phyloP scores from a whole-genome alignment of 2,113 vertebrate species.

The Zootoca vivipara region DNA sequence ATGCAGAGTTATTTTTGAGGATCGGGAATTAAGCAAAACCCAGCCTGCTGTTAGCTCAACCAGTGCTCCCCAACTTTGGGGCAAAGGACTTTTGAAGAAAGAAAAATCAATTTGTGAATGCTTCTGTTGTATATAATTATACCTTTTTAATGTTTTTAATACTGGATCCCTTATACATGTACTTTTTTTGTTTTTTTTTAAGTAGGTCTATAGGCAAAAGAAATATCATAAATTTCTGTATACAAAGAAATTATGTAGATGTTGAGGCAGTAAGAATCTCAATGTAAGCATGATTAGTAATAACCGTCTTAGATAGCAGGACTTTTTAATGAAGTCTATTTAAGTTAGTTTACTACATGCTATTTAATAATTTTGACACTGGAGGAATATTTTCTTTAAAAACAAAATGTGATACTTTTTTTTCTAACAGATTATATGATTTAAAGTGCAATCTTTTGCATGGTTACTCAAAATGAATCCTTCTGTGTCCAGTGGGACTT shows the following conservation, averaged over 20 bases:
- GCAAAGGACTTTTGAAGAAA: slow-evolving; percentile 36
- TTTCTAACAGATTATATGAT: slow-evolving; percentile 68
- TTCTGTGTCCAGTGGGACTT: neutral
- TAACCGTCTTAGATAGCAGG: slow-evolving; percentile 59
- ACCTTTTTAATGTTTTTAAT: slow-evolving; percentile 57
- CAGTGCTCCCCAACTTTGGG: slow-evolving; percentile 11
- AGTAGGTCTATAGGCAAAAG: slow-evolving; percentile 57
- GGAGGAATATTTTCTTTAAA: slow-evolving; percentile 73
- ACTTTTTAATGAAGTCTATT: slow-evolving; percentile 72
- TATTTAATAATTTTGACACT: slow-evolving; percentile 74
- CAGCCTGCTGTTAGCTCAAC: neutral
- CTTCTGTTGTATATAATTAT: slow-evolving; percentile 41
- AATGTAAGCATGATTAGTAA: slow-evolving; percentile 66
- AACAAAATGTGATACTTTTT: slow-evolving; percentile 66
- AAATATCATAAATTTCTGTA: slow-evolving; percentile 61
- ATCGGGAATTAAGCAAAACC: neutral
- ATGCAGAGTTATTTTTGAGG: neutral
- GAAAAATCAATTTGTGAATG: slow-evolving; percentile 26
- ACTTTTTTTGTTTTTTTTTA: slow-evolving; percentile 52
- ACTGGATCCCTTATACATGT: slow-evolving; percentile 55
- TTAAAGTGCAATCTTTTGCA: slow-evolving; percentile 24
- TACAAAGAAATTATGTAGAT: slow-evolving; percentile 57
- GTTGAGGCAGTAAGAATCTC: slow-evolving; percentile 71
- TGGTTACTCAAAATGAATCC: neutral
- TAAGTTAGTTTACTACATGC: slow-evolving; percentile 72